Conservation (phyloP, 1,140 invertebrate species). For the Gryon sp. region DNA sequence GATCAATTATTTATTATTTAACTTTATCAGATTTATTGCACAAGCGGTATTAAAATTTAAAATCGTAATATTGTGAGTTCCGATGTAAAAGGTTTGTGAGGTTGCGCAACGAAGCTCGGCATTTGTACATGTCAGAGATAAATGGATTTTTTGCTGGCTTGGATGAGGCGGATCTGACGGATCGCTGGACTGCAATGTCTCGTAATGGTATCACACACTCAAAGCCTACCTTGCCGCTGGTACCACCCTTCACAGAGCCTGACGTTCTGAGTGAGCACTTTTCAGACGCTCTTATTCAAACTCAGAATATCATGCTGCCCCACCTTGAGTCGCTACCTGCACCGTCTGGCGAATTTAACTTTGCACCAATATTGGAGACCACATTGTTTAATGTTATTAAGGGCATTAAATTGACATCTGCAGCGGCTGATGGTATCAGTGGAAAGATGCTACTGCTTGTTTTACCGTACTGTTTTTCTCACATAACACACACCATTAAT, state of each 20-base stretch:
- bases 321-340: no score
- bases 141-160: neutral
- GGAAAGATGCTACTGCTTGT: neutral
- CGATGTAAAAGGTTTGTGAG: no score
- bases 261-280: no score
- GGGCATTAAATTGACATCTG: conserved; percentile 1
- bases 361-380: no score
- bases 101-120: neutral
- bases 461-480: neutral
- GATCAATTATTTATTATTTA: no score
- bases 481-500: neutral
- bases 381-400: conserved; percentile 4
- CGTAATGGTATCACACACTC: neutral
- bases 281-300: no score
- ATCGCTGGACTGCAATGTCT: neutral
- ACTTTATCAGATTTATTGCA: no score
- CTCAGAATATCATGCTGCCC: no score
- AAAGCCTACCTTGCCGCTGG: neutral
- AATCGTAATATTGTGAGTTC: no score
- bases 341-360: no score
- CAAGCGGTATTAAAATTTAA: no score
- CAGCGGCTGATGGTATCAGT: neutral
- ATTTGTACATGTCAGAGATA: neutral
- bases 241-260: neutral
- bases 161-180: neutral